phyloP scores from a whole-genome alignment of 2,113 vertebrate genomes.

The Cyphomyrus discorhynchus region DNA sequence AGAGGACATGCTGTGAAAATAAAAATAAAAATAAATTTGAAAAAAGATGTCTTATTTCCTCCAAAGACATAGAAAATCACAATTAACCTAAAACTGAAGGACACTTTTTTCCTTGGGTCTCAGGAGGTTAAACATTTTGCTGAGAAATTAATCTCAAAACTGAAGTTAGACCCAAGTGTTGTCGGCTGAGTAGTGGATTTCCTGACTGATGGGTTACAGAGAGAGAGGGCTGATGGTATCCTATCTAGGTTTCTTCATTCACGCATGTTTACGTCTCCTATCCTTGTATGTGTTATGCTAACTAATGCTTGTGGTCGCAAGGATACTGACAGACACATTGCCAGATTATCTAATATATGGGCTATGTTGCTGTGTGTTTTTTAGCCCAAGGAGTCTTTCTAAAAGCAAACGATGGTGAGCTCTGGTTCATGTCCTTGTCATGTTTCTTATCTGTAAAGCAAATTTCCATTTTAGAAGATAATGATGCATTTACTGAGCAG shows the following conservation, averaged over 20 bases:
- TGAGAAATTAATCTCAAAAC: neutral
- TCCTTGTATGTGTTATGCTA: neutral
- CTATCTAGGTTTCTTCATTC: neutral
- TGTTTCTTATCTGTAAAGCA: neutral
- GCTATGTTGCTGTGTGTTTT: neutral
- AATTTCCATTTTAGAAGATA: neutral
- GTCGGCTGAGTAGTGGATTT: neutral
- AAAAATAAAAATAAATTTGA: no score
- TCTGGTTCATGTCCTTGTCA: neutral
- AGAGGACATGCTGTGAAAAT: no score
- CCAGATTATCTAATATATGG: neutral
- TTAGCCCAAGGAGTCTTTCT: neutral
- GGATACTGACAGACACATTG: neutral
- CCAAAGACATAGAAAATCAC: no score
- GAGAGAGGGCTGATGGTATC: no score
- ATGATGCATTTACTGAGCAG: neutral
- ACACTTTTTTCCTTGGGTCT: no score
- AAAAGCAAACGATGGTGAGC: neutral
- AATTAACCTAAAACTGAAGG: no score
- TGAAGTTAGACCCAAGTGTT: neutral
- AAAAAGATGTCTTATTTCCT: no score
- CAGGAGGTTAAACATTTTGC: neutral
- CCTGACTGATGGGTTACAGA: no score
- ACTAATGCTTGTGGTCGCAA: neutral
- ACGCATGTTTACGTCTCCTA: neutral